Conservation (phyloP, 2,113 vertebrate genomes). For the Vulpes ferrilata region DNA sequence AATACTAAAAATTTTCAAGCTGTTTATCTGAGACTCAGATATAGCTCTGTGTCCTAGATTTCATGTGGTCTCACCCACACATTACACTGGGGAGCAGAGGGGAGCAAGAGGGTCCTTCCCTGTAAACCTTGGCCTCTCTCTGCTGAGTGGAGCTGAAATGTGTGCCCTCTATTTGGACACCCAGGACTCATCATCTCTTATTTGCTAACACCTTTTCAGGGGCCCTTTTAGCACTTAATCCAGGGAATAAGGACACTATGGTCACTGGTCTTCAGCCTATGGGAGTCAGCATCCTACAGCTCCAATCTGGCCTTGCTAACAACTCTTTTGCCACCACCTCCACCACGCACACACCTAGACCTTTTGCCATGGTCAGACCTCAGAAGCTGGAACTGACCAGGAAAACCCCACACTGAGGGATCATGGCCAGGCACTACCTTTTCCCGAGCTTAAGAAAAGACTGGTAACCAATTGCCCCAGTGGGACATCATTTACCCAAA, state of each 20-base stretch:
- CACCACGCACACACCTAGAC: background rate
- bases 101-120: background rate
- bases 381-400: background rate
- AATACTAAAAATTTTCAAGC: background rate
- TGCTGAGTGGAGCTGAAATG: background rate
- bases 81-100: background rate
- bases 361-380: background rate
- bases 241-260: background rate
- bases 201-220: background rate
- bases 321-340: background rate
- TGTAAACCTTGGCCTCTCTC: background rate
- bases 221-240: background rate
- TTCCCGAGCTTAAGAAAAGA: background rate
- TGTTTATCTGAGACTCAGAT: background rate
- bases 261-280: background rate
- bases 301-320: background rate
- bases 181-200: background rate
- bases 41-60: background rate
- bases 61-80: background rate
- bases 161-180: background rate
- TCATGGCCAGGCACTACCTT: background rate
- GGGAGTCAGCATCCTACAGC: background rate
- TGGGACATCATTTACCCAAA: background rate
- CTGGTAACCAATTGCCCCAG: background rate
- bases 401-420: background rate